These are phyloP conservation scores for Holcopasites calliopsidis DNA, from an alignment of 1,140 invertebrate genomes.

Conservation along the genomic window DNA sequence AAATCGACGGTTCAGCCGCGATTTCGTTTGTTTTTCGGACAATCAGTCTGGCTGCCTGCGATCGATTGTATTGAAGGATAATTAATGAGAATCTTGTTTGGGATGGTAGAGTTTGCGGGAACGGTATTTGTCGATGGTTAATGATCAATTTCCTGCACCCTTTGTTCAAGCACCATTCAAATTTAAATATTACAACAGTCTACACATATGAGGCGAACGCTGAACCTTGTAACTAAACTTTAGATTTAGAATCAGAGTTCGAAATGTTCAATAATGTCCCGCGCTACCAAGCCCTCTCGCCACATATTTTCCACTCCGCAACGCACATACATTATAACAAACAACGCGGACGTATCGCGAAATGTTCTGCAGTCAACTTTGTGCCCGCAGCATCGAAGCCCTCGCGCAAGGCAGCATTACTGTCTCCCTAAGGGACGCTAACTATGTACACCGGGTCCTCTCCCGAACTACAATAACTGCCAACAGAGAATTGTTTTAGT, in stretches of 20 bases:
- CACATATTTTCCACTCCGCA: no score
- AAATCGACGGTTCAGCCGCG: not conserved
- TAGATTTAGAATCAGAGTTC: no score
- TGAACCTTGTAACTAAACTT: no score
- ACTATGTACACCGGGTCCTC: not conserved
- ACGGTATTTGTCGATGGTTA: not conserved
- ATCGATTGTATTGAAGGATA: conserved; percentile 12
- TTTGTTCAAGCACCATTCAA: not conserved
- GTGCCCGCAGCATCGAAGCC: not conserved
- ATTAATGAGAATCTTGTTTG: not conserved
- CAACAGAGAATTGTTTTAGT: not conserved
- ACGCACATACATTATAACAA: no score
- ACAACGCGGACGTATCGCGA: no score
- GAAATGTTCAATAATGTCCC: no score
- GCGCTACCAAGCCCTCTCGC: no score
- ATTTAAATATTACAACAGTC: not conserved
- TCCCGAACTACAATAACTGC: not conserved
- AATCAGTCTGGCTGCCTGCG: not conserved
- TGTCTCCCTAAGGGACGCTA: not conserved
- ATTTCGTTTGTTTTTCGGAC: conserved; percentile 15
- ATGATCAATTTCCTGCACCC: not conserved
- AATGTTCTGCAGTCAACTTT: not conserved
- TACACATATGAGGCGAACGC: no score
- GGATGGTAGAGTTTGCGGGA: not conserved
- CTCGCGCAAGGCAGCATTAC: not conserved